phyloP scores from a whole-genome alignment of 2,797 vertebrate genomes.

The Oryzias dopingdopingensis region DNA sequence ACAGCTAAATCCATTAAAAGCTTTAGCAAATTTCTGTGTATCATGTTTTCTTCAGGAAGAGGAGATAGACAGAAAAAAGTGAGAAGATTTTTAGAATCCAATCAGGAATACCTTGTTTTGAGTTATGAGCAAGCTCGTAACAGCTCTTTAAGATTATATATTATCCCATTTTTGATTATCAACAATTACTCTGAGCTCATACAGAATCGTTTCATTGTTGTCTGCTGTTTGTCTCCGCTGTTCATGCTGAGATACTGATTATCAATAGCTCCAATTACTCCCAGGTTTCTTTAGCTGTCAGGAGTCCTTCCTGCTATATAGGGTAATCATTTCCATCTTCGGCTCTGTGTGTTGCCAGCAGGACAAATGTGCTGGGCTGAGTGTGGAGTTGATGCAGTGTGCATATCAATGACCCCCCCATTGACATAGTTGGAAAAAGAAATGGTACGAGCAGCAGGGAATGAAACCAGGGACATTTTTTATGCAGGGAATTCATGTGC shows the following conservation, averaged over 20 bases:
- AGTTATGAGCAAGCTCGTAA: no score
- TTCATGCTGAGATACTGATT: constrained; percentile 3
- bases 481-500: background rate
- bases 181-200: no score
- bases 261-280: constrained; percentile 14
- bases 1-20: no score
- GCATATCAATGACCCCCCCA: constrained; percentile 2
- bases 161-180: no score
- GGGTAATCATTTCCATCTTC: constrained; percentile 10
- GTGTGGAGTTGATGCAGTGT: constrained; percentile 6
- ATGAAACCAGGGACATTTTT: background rate
- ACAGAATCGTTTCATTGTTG: background rate
- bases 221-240: background rate
- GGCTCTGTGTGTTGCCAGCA: constrained; percentile 8
- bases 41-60: no score
- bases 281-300: constrained; percentile 15
- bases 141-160: no score
- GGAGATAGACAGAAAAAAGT: no score
- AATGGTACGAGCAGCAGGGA: background rate
- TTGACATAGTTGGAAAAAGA: constrained; percentile 9
- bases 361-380: constrained; percentile 1
- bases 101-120: no score
- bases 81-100: no score
- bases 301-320: background rate
- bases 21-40: no score